Evolutionary conservation across 1,140 invertebrate species (phyloP), one percentile per base, ranked within the genome.

Genomic region (Tachypleus tridentatus): DNA sequence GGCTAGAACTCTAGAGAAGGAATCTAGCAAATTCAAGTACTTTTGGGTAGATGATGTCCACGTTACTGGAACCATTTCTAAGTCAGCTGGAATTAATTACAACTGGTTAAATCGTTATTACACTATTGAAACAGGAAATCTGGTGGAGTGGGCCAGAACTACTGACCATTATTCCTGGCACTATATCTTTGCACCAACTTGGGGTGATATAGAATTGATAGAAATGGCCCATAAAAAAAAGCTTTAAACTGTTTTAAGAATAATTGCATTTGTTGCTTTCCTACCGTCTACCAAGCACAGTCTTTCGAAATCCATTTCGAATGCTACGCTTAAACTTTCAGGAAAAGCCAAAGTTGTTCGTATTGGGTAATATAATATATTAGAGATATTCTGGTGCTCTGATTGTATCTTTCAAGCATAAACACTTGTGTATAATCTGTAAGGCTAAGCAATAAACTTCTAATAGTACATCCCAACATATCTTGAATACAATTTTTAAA

Each of bases 31-130:
- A 9, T 70, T 77, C 3, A 74, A 73, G 58, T 75, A 76, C 66
- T 78, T 82, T 66, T 81, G 80, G 80, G 77, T 82, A 52, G 80
- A 82, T 64, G 80, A 82, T 71, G 77, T 81, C 4, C 81, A 76
- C 69, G 73, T 81, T 3, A 81, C 79, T 54, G 81, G 80, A 8
- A 62, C 81, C 47, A 69, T 80, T 10, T 71, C 74, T 6, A 73
- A 74, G 65, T 49, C 11, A 49, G 68, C 69, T 5, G 58, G 62
- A 9, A 52, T 70, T 49, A 9, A 11, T 2, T 10, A 51, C 49
- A 60, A 60, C 6, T 49, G 49, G 59, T 7, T 69, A 56, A 70
- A 68, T 51, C n/a, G 57, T 8, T 66, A 51, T 51, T 66, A 53
- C 51, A 58, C 54, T 11, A 54, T 65, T 7, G 63, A 60, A 52